These are phyloP conservation scores for Protonemura montana DNA, from an alignment of 2,888 invertebrate species.

Conservation along the genomic window DNA sequence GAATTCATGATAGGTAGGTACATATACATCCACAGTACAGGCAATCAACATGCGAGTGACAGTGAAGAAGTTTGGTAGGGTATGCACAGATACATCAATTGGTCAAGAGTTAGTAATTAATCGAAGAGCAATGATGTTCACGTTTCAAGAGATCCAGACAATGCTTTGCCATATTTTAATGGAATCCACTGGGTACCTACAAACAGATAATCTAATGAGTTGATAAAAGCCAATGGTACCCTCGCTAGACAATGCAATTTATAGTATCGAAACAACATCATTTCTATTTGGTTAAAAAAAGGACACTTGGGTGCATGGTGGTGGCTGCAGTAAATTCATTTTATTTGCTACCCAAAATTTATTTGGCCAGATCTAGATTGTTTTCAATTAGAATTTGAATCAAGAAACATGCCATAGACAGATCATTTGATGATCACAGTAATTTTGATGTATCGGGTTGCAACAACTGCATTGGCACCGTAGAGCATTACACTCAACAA, in stretches of 20 bases:
- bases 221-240: too few relatives aligned
- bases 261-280: neutral
- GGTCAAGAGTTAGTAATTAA: neutral
- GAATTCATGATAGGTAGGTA: neutral
- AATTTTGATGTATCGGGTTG: neutral
- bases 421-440: too few relatives aligned
- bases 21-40: neutral
- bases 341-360: too few relatives aligned
- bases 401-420: neutral
- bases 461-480: neutral
- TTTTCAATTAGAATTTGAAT: neutral
- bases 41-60: neutral
- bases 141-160: neutral
- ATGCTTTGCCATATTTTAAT: neutral
- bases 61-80: slow-evolving; percentile 4
- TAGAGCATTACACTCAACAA: neutral
- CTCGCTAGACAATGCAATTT: neutral
- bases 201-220: neutral
- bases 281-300: slow-evolving; percentile 40
- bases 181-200: neutral
- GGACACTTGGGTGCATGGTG: slow-evolving; percentile 48
- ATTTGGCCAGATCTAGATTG: too few relatives aligned
- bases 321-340: neutral
- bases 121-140: neutral
- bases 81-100: slow-evolving; percentile 7